Evolutionary conservation across 2,797 vertebrate species (phyloP).

Genomic region (Sparus aurata): DNA sequence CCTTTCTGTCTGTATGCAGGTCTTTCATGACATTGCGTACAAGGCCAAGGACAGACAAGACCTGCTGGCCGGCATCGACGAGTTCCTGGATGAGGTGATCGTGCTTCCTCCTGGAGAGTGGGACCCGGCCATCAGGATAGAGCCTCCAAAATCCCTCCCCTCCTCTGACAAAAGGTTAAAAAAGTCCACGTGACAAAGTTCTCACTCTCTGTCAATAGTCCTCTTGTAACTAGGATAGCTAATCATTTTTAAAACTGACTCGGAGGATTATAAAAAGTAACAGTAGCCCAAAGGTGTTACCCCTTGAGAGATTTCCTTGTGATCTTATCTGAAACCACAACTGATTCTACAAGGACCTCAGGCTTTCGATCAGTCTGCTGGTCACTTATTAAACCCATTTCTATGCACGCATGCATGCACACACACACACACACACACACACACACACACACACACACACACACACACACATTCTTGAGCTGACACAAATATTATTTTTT

Average conservation of each 20-base stretch:
- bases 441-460: neutral
- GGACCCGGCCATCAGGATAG: slow-evolving; percentile 98
- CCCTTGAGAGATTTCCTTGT: neutral
- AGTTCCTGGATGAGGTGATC: slow-evolving; percentile 98
- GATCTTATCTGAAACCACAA: slow-evolving; percentile 28
- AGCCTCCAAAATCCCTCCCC: slow-evolving; percentile 95
- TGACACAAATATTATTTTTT: neutral
- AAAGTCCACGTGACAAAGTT: neutral
- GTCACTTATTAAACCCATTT: slow-evolving; percentile 38
- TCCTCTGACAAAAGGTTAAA: slow-evolving; percentile 96
- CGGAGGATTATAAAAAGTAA: slow-evolving; percentile 1
- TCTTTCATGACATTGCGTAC: slow-evolving; percentile 98
- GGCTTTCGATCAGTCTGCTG: slow-evolving; percentile 14
- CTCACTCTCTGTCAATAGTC: neutral
- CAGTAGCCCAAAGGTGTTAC: neutral
- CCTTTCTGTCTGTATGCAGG: slow-evolving; percentile 78
- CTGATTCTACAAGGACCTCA: slow-evolving; percentile 31
- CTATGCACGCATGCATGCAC: no score
- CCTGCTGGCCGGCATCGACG: slow-evolving; percentile 96
- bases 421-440: neutral
- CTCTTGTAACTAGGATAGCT: neutral
- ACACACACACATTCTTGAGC: neutral
- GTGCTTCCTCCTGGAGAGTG: slow-evolving; percentile 98
- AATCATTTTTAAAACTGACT: neutral
- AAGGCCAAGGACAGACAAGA: slow-evolving; percentile 98